Base-by-base conservation (phyloP, 1,140 invertebrate genomes). In the Scaptomyza montana region DNA sequence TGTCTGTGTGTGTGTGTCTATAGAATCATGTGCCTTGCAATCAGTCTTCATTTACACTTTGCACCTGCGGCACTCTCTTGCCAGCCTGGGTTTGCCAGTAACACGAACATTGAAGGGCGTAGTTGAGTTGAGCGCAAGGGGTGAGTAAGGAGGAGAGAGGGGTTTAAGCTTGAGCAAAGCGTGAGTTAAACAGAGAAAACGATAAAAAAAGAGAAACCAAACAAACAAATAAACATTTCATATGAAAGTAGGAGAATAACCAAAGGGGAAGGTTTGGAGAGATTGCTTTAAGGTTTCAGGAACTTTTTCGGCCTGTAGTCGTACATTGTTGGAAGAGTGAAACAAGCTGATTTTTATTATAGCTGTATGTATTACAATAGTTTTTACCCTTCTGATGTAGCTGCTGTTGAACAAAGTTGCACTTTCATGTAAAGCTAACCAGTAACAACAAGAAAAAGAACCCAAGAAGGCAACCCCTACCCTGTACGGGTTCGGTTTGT, bases 41-140 rank as follows among this genome's bases (percentile, higher is more conserved):
- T 89, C 84, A 89, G 84, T 89, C 84, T 84, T 89, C 84, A 89
- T 89, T 89, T 89, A 80, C 84, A 89, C 85, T 89, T 89, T 89
- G 85, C 84, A 89, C 85, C 84, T 84, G 84, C 77, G 85, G 76
- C 80, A 60, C 80, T 82, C 69, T 61, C 45, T 64, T 33, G 66
- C 75, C 28, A 39, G 56, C 25, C 39, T 43, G 12, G 12, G 39
- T n/a, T 71, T 43, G 56, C 56, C 49, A 28, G 64, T 68, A 80
- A 85, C 77, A 86, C 81, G 80, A 77, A 72, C 69, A 77, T 45
- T 51, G 64, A 59, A 36, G 33, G 33, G 64, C 60, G 69, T 49
- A 67, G 69, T 60, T 67, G 54, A 55, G 67, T 55, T 69, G 68
- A 66, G 63, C 62, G 16, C 16, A 16, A n/a, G 33, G 30, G 13